Evolutionary conservation across 2,797 vertebrate genomes (phyloP).

Genomic region (Girardinus metallicus): DNA sequence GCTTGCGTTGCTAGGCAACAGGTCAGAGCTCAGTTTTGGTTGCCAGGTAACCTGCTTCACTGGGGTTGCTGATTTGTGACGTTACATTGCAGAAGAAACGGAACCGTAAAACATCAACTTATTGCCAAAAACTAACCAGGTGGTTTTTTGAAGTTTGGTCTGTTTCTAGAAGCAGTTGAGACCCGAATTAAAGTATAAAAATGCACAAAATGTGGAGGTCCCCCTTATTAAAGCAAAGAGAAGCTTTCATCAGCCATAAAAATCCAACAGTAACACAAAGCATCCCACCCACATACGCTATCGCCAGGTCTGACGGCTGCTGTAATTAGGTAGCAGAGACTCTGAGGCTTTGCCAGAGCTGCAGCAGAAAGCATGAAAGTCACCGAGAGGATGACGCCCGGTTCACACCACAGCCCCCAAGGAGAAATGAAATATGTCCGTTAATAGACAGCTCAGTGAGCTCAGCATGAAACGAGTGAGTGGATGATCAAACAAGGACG

Average conservation of each 20-base stretch:
- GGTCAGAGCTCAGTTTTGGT: no score
- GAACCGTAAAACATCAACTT: no score
- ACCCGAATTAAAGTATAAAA: no score
- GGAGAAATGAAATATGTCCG: slow-evolving; percentile 43
- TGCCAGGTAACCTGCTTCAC: no score
- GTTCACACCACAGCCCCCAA: slow-evolving; percentile 11
- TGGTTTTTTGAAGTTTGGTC: no score
- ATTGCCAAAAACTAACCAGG: no score
- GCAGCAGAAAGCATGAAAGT: slow-evolving; percentile 18
- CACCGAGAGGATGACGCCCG: background rate
- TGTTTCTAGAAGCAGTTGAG: no score
- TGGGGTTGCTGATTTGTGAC: no score
- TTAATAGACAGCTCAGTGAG: slow-evolving; percentile 11
- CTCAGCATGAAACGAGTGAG: slow-evolving; percentile 5
- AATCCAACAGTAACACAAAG: slow-evolving; percentile 2
- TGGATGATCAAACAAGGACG: background rate
- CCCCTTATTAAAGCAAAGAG: slow-evolving; percentile 1
- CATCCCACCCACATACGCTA: slow-evolving; percentile 12
- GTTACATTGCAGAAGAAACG: no score
- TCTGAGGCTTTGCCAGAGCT: slow-evolving; percentile 10
- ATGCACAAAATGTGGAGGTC: no score
- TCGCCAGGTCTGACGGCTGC: background rate
- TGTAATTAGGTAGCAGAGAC: slow-evolving; percentile 14
- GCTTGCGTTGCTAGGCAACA: no score
- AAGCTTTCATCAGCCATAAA: slow-evolving; percentile 35